Conservation (phyloP, 2,888 invertebrate genomes). For the Amblyjoppa proteus region DNA sequence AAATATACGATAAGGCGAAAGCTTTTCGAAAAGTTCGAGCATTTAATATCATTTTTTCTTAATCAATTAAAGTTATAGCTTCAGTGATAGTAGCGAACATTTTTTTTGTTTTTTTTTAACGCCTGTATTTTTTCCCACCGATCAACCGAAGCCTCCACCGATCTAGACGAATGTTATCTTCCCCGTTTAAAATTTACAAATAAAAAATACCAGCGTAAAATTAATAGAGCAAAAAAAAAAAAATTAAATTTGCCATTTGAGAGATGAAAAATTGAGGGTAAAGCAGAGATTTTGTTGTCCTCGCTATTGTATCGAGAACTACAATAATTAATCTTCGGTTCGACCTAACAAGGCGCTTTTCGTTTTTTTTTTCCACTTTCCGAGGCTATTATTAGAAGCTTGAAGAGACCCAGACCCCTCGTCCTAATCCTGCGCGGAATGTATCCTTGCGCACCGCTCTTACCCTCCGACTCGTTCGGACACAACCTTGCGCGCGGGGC, state of each 20-base stretch:
- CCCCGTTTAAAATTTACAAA: too few relatives aligned
- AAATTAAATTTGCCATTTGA: background rate
- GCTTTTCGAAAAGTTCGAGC: background rate
- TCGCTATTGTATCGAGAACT: background rate
- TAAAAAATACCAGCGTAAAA: background rate
- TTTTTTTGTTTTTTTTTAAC: background rate
- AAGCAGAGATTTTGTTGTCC: background rate
- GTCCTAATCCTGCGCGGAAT: conserved; percentile 53
- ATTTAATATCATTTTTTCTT: background rate
- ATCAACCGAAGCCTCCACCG: background rate
- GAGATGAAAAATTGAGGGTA: background rate
- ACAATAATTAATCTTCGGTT: background rate
- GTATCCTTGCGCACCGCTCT: conserved; percentile 34
- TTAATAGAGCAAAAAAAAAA: background rate
- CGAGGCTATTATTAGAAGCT: background rate
- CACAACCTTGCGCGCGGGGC: conserved; percentile 52
- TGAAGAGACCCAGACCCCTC: conserved; percentile 3
- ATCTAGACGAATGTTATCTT: too few relatives aligned
- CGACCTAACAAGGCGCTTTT: background rate
- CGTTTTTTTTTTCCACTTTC: background rate
- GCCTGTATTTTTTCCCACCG: background rate
- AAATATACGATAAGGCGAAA: background rate
- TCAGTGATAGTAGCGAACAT: background rate
- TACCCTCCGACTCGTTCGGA: conserved; percentile 26
- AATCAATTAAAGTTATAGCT: background rate